Evolutionary conservation across 35 echinoderm and acorn worm genomes (phyloP), one percentile per base, ranked within the genome.

Genomic region (Heliocidaris erythrogramma): DNA sequence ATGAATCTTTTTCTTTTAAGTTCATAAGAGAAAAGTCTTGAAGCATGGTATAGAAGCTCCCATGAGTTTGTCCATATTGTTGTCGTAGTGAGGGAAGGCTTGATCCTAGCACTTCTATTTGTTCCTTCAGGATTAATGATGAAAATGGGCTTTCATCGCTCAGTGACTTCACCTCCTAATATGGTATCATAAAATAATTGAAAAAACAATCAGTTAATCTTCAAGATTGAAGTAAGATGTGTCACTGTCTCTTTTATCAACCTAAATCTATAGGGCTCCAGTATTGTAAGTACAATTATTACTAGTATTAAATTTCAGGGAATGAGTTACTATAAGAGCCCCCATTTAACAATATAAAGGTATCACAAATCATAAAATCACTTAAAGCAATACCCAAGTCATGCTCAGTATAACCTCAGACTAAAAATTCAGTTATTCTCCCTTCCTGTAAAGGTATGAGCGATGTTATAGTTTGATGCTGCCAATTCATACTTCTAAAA

Each of bases 41-140:
- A 27, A 96, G 92, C 31, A 96, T 52, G 14, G 35, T 31, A 30
- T 96, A 96, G 48, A 94, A 53, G 2, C 18, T 30, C 18, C 88
- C 60, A 30, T 94, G 30, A 16, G 95, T 94, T 52, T 96, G 95
- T 30, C 95, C 95, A 85, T 96, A 96, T 78, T 94, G 48, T 32
- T n/a, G 24, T 24, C 49, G 88, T 9, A 96, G 95, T n/a, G 49
- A 30, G 10, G 29, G 65, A 60, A 94, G 47, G 86, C 59, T 60
- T 21, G 85, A 32, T 29, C 95, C 95, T 61, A 96, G 21, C 5
- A 96, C 93, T 31, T 84, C 59, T 27, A 31, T 32, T 49, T 69
- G 61, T 10, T 94, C 95, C 60, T 89, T 18, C 7, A 94, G 6
- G 30, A 6, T 59, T 30, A 32, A 32, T 8, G 88, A 60, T 18